Evolutionary conservation across 1,140 invertebrate species (phyloP), one percentile per base, ranked within the genome.

Genomic region (Tribolium castaneum): DNA sequence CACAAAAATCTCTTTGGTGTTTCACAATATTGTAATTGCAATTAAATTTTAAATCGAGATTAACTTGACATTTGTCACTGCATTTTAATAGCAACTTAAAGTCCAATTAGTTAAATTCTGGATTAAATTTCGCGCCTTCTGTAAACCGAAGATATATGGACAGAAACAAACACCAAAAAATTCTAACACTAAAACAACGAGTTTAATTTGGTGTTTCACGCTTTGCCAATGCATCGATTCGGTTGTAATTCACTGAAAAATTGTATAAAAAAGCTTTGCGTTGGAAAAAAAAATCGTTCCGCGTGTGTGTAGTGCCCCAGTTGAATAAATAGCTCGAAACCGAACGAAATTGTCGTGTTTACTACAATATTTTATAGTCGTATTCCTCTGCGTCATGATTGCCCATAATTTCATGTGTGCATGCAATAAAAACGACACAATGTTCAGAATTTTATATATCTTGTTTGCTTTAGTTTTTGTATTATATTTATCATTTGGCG

Each of bases 361-460:
- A 66, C 54, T 74, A 73, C 73, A 71, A 66, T 79, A 76, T 76
- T 79, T 71, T 76, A 71, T 70, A 71, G 74, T 79, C 50, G 54
- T 70, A 72, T 79, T 79, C 74, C 78, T 54, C 74, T 56, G 34
- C 50, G 74, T 76, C 56, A 79, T 76, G 72, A 79, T 79, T 79
- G 78, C 72, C 73, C 39, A 54, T 76, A 79, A 79, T 75, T 79
- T 79, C 74, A 50, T 72, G 78, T 79, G 78, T 76, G 74, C 78
- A 79, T 79, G 78, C 50, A 70, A 76, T 79, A 79, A 79, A 70
- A 75, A 76, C 70, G 74, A 76, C 73, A 75, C 71, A 74, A 35
- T 79, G 74, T 79, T 54, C 78, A 70, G 78, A 76, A 79, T 79
- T 79, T 76, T 78, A 74, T 78, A 75, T 78, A 50, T 54, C 35